Percentiles rank a stretch among this genome's conserved stretches.
These are phyloP conservation scores for Oreocharis arfaki DNA, from an alignment of 2,113 vertebrate species.

Conservation along the genomic window DNA sequence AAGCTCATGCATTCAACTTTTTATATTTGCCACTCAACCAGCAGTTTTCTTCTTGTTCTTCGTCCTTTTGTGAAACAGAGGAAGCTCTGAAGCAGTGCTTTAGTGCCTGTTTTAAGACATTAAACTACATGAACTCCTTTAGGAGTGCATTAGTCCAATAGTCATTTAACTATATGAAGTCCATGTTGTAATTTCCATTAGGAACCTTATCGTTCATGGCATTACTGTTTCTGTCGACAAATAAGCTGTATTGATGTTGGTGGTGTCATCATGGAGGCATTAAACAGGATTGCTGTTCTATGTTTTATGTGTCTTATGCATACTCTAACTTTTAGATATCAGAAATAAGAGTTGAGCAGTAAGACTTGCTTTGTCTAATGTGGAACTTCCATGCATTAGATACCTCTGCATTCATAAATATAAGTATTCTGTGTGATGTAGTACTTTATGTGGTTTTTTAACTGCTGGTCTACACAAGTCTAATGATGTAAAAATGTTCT, in stretches of 20 bases:
- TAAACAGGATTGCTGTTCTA: neutral
- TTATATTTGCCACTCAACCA: neutral
- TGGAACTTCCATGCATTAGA: neutral
- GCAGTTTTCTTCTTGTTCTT: constrained; percentile 10
- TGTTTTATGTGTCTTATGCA: neutral
- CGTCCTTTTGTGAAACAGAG: neutral
- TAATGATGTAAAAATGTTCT: neutral
- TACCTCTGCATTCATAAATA: neutral
- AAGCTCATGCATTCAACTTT: neutral
- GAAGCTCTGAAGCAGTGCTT: neutral
- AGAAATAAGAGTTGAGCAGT: neutral
- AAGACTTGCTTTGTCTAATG: neutral
- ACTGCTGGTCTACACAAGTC: neutral
- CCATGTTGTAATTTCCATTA: neutral
- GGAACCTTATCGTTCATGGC: neutral
- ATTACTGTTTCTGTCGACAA: neutral
- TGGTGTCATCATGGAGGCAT: neutral
- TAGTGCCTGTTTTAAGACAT: neutral
- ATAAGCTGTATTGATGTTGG: neutral
- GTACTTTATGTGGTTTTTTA: neutral
- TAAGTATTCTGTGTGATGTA: neutral
- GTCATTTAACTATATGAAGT: neutral
- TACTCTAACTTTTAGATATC: neutral
- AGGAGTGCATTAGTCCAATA: neutral
- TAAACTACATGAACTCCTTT: neutral